A percentile compares a stretch with the other conserved stretches of the same genome.
Conservation (phyloP, 2,888 invertebrate species). For the Vanessa cardui region DNA sequence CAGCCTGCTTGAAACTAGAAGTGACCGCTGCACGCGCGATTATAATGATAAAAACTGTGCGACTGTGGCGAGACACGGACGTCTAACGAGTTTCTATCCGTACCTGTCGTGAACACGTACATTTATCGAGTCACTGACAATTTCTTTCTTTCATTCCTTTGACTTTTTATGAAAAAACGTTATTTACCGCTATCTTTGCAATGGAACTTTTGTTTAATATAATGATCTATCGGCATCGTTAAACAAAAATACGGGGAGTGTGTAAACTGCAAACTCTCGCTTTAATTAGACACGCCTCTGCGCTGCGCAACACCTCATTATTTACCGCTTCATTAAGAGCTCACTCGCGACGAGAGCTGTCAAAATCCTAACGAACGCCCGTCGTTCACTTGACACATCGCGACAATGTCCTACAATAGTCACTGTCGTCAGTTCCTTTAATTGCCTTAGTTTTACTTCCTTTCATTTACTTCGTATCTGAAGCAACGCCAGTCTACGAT, state of each 20-base stretch:
- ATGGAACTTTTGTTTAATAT: conserved; percentile 45
- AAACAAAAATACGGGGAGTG: conserved; percentile 48
- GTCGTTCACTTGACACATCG: conserved; percentile 73
- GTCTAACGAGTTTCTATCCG: conserved; percentile 64
- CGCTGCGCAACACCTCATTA: conserved; percentile 77
- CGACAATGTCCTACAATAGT: conserved; percentile 76
- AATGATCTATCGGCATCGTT: conserved; percentile 56
- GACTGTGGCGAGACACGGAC: conserved; percentile 55
- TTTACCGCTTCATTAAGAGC: conserved; percentile 82
- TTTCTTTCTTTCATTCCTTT: conserved; percentile 47
- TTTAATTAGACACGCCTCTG: conserved; percentile 77
- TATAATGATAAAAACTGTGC: conserved; percentile 68
- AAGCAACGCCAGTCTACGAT: background rate
- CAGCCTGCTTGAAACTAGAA: conserved; percentile 64
- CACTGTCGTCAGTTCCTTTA: conserved; percentile 75
- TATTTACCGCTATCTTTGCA: conserved; percentile 50
- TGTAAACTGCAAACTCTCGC: conserved; percentile 62
- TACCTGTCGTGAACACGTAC: conserved; percentile 50
- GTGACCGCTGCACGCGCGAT: conserved; percentile 75
- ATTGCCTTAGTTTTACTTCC: conserved; percentile 66
- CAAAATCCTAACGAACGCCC: conserved; percentile 74
- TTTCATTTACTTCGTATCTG: conserved; percentile 8
- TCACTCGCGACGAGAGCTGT: conserved; percentile 74
- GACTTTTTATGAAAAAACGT: conserved; percentile 50
- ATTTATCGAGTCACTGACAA: conserved; percentile 47